These are phyloP conservation scores for Xiphias gladius DNA, from an alignment of 2,113 vertebrate genomes.

Conservation along the genomic window DNA sequence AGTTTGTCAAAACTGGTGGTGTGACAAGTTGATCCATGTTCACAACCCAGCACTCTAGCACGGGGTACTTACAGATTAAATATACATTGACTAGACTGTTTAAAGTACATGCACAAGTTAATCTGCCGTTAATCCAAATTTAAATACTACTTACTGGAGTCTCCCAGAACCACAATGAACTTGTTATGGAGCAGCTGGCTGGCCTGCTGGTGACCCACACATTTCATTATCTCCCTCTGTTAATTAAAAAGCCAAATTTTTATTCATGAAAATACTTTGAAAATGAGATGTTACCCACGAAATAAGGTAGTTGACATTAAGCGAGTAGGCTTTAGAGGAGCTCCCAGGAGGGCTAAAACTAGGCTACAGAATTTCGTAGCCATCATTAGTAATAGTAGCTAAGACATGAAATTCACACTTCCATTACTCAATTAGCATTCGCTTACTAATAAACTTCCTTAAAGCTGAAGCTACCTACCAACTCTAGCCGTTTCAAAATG, in stretches of 20 bases:
- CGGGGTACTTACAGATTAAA: background rate
- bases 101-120: no score
- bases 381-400: no score
- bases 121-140: background rate
- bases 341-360: background rate
- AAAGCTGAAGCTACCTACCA: background rate
- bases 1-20: background rate
- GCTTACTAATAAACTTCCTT: background rate
- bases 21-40: background rate
- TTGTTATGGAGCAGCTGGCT: constrained; percentile 80
- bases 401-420: background rate
- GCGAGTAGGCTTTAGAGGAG: no score
- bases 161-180: constrained; percentile 86
- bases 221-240: constrained; percentile 48
- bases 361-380: background rate
- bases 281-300: background rate
- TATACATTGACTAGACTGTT: background rate
- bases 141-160: constrained; percentile 83
- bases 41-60: background rate
- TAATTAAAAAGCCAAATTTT: background rate
- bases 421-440: background rate
- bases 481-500: background rate
- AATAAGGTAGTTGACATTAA: no score
- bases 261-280: background rate
- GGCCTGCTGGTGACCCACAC: constrained; percentile 65